A percentile compares a stretch with the other conserved stretches of the same genome.
Evolutionary conservation across 2,797 vertebrate species (phyloP).

Genomic region (Crossoptilon crossoptilon): DNA sequence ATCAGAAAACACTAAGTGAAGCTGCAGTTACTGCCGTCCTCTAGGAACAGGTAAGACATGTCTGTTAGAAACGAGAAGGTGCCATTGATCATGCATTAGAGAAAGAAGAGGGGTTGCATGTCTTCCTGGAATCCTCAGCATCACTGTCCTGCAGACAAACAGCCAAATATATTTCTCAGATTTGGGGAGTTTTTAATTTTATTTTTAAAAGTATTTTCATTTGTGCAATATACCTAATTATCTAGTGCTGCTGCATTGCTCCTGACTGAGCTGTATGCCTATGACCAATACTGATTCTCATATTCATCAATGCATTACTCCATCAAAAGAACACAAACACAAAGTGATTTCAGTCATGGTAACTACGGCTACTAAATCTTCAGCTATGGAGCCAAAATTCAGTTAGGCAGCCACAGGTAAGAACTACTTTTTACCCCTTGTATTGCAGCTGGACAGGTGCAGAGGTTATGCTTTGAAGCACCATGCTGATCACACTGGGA

Average conservation of each 20-base stretch:
- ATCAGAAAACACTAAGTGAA: neutral
- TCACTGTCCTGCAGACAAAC: neutral
- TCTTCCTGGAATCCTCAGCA: neutral
- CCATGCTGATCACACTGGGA: neutral
- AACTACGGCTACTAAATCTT: neutral
- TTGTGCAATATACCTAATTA: neutral
- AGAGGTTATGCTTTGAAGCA: neutral
- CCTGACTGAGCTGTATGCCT: neutral
- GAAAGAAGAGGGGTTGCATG: neutral
- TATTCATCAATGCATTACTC: neutral
- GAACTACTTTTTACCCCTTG: neutral
- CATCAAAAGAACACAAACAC: neutral
- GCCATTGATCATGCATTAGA: rapidly evolving
- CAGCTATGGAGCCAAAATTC: neutral
- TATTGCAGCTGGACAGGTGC: neutral
- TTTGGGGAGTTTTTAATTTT: neutral
- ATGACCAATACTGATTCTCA: neutral
- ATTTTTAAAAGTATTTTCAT: neutral
- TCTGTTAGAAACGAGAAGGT: neutral
- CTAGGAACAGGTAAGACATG: neutral
- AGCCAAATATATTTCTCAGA: neutral
- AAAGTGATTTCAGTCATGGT: neutral
- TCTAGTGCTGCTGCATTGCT: neutral
- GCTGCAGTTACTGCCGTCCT: neutral
- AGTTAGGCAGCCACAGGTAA: neutral